Percentiles rank a stretch among this genome's conserved stretches.
These are phyloP conservation scores for Eurytoma californica DNA, from an alignment of 2,888 invertebrate genomes.

Conservation along the genomic window DNA sequence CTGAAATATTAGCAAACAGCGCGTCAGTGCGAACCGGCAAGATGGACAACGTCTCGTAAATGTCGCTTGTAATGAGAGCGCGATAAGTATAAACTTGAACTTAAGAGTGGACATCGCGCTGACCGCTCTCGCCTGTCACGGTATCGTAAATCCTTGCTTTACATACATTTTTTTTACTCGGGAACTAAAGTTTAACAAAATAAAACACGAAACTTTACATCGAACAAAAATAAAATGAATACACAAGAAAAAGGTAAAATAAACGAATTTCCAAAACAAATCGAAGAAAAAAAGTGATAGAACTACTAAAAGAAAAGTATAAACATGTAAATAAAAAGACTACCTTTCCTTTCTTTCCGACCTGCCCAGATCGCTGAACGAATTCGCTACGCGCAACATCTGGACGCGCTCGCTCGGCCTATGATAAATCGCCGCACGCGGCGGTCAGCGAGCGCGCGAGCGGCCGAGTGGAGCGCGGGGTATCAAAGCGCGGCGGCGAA, in stretches of 20 bases:
- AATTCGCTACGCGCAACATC: constrained; percentile 1
- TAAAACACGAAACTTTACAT: no score
- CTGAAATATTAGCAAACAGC: constrained; percentile 77
- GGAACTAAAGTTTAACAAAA: no score
- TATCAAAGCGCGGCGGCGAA: constrained; percentile 2
- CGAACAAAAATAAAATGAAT: no score
- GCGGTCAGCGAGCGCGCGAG: background rate
- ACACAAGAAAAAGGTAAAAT: no score
- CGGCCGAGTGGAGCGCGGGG: constrained; percentile 8
- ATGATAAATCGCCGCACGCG: background rate
- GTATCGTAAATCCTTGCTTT: background rate
- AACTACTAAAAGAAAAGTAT: no score
- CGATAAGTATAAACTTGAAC: constrained; percentile 57
- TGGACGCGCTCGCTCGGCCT: constrained; percentile 6
- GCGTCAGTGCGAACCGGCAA: constrained; percentile 38
- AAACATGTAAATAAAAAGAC: no score
- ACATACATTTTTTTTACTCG: background rate
- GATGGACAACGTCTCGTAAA: constrained; percentile 58
- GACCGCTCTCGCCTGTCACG: background rate
- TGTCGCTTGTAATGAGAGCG: constrained; percentile 56
- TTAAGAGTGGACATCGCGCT: constrained; percentile 38
- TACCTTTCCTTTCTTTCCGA: no score
- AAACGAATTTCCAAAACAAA: no score
- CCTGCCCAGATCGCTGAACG: no score
- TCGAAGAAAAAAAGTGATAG: no score